Conservation (phyloP, 2,888 invertebrate species). For the Plebejus melissa region DNA sequence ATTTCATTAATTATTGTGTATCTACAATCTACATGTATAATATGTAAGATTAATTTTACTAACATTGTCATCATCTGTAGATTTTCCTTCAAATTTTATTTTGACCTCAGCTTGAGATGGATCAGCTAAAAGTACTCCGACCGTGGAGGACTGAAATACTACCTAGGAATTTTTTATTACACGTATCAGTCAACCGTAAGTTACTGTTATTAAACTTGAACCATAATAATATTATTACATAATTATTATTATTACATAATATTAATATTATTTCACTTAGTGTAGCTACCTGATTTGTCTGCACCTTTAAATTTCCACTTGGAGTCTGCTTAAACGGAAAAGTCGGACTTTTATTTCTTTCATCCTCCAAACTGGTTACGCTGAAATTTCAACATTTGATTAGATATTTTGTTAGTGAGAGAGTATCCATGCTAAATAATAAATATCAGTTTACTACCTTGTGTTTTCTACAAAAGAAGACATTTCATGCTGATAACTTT, state of each 20-base stretch:
- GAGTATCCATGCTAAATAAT: not conserved
- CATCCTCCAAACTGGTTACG: constrained; percentile 51
- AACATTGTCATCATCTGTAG: constrained; percentile 50
- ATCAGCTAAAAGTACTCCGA: constrained; percentile 83
- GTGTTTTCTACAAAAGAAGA: constrained; percentile 60
- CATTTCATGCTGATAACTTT: constrained; percentile 45
- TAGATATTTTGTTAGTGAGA: no score
- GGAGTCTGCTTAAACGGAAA: constrained; percentile 84
- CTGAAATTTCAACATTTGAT: constrained; percentile 41
- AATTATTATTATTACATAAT: no score
- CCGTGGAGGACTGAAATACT: constrained; percentile 83
- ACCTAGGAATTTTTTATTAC: constrained; percentile 63
- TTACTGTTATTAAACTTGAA: no score
- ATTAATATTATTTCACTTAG: no score
- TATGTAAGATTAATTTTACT: constrained; percentile 35
- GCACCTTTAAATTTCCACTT: constrained; percentile 84
- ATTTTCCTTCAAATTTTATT: constrained; percentile 71
- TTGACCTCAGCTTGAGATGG: constrained; percentile 82
- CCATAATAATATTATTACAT: no score
- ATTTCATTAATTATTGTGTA: not conserved
- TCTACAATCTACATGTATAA: not conserved
- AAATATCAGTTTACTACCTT: constrained; percentile 45
- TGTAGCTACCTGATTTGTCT: constrained; percentile 80
- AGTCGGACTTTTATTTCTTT: constrained; percentile 50
- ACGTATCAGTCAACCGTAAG: no score